These are phyloP conservation scores for Tachysurus fulvidraco DNA, from an alignment of 2,113 vertebrate genomes.

Conservation along the genomic window DNA sequence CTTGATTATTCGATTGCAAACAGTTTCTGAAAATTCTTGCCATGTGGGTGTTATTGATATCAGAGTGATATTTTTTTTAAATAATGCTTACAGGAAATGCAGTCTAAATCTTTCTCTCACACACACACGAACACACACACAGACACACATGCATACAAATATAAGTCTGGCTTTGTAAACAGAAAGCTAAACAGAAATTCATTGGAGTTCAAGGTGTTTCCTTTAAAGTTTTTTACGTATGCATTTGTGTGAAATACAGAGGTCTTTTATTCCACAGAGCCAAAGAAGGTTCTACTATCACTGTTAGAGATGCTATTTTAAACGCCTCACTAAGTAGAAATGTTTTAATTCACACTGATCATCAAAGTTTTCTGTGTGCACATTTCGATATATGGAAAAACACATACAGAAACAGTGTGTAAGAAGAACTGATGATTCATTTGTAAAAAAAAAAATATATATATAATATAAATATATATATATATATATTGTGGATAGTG, in stretches of 20 bases:
- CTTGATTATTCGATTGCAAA: conserved; percentile 35
- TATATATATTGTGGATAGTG: conserved; percentile 25
- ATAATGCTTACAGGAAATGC: not conserved
- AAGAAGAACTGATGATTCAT: too few relatives aligned
- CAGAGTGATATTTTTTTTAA: not conserved
- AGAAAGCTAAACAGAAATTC: not conserved
- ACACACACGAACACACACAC: not conserved
- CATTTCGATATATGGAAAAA: not conserved
- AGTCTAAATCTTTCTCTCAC: not conserved
- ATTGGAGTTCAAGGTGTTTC: not conserved
- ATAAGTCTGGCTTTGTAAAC: not conserved
- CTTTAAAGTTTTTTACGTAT: not conserved
- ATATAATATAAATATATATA: not conserved
- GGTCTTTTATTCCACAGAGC: not conserved
- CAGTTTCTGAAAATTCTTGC: conserved; percentile 14
- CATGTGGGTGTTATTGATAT: conserved; percentile 43
- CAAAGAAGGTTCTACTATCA: not conserved
- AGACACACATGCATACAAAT: not conserved
- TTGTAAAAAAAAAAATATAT: conserved; percentile 39
- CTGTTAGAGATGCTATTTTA: not conserved
- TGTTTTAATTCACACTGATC: not conserved
- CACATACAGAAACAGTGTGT: conserved; percentile 1
- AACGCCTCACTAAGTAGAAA: not conserved
- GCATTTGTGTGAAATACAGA: not conserved
- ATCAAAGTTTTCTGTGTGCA: conserved; percentile 15